A percentile compares a stretch with the other conserved stretches of the same genome.
Conservation (phyloP, 53 echinoderm and acorn worm species). For the Henricia sp. region DNA sequence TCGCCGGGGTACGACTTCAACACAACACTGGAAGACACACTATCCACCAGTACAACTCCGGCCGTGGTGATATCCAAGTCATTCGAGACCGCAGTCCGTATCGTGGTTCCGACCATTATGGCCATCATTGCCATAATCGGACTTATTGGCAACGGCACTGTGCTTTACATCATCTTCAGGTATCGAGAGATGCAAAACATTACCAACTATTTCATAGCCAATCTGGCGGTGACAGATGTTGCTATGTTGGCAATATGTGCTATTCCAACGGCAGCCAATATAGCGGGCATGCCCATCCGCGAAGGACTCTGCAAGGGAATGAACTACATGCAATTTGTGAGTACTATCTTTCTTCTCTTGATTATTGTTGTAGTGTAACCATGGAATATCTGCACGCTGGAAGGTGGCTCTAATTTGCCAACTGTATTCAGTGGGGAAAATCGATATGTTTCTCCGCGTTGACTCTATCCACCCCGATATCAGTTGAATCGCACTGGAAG, state of each 20-base stretch:
- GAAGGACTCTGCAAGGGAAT: slow-evolving; percentile 81
- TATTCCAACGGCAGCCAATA: slow-evolving; percentile 79
- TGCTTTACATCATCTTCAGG: slow-evolving; percentile 89
- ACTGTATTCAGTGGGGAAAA: slow-evolving; percentile 4
- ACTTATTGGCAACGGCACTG: slow-evolving; percentile 85
- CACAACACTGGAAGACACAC: neutral
- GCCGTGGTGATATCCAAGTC: neutral
- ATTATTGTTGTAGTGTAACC: neutral
- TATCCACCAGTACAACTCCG: neutral
- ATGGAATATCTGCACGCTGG: neutral
- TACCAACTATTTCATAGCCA: slow-evolving; percentile 98
- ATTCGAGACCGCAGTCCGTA: neutral
- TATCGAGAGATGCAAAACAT: slow-evolving; percentile 98
- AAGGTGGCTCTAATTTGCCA: slow-evolving; percentile 11
- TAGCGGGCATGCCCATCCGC: slow-evolving; percentile 69
- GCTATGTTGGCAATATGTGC: slow-evolving; percentile 87
- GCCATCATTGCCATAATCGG: slow-evolving; percentile 82
- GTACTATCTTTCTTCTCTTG: slow-evolving; percentile 11
- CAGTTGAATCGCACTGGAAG: too few relatives aligned
- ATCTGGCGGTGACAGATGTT: slow-evolving; percentile 92
- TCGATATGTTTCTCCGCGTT: slow-evolving; percentile 22
- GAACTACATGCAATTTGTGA: slow-evolving; percentile 99
- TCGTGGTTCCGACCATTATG: slow-evolving; percentile 71
- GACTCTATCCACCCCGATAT: too few relatives aligned
- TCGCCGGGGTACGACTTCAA: slow-evolving; percentile 1